A percentile compares a stretch with the other conserved stretches of the same genome.
Conservation (phyloP, 1,140 invertebrate species). For the Rhopalosiphum maidis region DNA sequence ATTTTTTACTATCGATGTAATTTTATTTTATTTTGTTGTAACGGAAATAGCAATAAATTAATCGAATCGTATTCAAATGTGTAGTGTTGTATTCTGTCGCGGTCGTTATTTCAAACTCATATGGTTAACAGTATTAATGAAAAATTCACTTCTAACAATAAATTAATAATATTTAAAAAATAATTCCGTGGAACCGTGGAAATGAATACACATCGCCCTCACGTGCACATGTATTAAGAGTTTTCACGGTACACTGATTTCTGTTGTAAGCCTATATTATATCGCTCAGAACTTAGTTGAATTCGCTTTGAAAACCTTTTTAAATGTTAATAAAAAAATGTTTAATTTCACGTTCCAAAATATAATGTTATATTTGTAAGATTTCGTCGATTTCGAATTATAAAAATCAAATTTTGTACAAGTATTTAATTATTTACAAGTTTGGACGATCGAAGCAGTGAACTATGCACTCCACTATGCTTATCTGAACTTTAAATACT, state of each 20-base stretch:
- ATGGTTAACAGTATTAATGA: too few relatives aligned
- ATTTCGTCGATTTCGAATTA: too few relatives aligned
- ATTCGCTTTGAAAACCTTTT: neutral
- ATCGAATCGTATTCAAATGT: neutral
- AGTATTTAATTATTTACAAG: neutral
- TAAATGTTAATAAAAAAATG: neutral
- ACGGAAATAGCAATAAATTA: neutral
- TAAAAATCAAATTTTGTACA: neutral
- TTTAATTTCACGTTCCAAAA: neutral
- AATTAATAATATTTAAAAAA: neutral
- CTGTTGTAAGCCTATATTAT: too few relatives aligned
- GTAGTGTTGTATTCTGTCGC: neutral
- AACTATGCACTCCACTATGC: neutral
- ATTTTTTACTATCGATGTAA: neutral
- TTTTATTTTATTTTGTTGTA: neutral
- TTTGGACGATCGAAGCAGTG: neutral
- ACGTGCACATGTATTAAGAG: too few relatives aligned
- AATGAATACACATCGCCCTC: neutral
- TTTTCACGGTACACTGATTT: too few relatives aligned
- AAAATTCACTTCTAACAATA: neutral
- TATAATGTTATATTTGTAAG: neutral
- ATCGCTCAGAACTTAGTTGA: too few relatives aligned
- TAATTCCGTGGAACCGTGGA: neutral
- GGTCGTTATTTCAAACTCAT: neutral
- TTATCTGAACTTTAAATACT: neutral